Base-by-base conservation (phyloP, 2,888 invertebrate genomes). In the Nezara viridula region DNA sequence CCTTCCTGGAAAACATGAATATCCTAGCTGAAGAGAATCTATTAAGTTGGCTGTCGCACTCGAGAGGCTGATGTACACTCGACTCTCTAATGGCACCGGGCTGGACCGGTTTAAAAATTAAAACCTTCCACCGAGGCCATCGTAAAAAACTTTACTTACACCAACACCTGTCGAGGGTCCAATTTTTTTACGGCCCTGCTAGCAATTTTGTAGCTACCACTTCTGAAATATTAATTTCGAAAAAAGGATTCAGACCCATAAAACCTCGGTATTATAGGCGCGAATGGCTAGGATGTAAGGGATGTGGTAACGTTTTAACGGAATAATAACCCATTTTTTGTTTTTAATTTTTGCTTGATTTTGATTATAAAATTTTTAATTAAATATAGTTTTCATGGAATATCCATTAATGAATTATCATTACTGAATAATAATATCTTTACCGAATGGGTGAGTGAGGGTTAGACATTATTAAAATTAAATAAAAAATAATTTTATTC, bases 111-210 rank as follows among this genome's bases (percentile, higher is more conserved):
- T 81, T 81, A 81, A 81, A 81, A 81, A 81, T 81, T 44, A 44
- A 81, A 47, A 9, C n/a, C 66, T 60, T 37, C 81, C n/a, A 21
- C n/a, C 44, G 81, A 47, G 81, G 37, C 24, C 44, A 19, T 14
- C 81, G 44, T 40, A 44, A 81, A 81, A 81, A 81, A 81, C 81
- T 81, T 81, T 81, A 44, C 81, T 81, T 81, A 44, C 81, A 81
- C 44, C 44, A 44, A 81, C 81, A 44, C 81, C 81, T 81, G 44
- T 81, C 81, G n/a, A 81, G 81, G 24, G 40, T n/a, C n/a, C 19
- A 81, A 81, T 81, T 81, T n/a, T 44, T 40, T 81, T 81, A 81
- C 16, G 24, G 44, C 44, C 44, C 44, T 9, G 5, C 81, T 14
- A n/a, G 44, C 81, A 24, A 47, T 47, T 40, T 47, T 12, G 44